Conservation (phyloP, 2,113 vertebrate genomes). For the Lophura nycthemera region DNA sequence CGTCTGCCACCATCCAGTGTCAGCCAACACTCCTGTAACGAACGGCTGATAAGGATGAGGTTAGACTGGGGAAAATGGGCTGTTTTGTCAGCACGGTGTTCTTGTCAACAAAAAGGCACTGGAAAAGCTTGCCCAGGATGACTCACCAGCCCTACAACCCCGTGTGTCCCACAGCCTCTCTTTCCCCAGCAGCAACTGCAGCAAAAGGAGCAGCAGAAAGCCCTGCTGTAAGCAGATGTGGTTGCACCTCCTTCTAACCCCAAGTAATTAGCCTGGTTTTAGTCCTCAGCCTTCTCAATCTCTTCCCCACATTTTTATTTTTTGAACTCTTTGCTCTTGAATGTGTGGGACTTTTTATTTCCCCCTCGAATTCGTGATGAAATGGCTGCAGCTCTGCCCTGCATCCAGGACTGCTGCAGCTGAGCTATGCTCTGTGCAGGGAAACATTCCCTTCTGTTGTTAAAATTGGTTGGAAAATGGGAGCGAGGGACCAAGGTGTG, state of each 20-base stretch:
- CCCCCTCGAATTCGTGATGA: not conserved
- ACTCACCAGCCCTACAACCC: not conserved
- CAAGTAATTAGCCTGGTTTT: not conserved
- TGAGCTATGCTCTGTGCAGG: accelerated
- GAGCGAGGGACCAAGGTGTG: accelerated
- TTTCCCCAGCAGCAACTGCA: not conserved
- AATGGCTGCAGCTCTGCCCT: not conserved
- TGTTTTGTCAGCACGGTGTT: constrained; percentile 51
- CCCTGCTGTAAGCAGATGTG: constrained; percentile 14
- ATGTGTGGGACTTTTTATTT: not conserved
- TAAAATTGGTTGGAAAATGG: not conserved
- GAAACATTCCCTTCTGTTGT: not conserved
- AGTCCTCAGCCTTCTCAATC: not conserved
- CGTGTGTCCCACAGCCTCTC: not conserved
- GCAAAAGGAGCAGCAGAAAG: not conserved
- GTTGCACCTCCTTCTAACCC: not conserved
- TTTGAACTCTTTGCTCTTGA: not conserved
- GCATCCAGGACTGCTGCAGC: accelerated
- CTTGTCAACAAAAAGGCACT: constrained; percentile 3
- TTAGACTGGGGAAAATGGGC: constrained; percentile 30
- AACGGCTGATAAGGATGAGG: constrained; percentile 57
- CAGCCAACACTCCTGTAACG: constrained; percentile 41
- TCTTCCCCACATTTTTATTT: not conserved
- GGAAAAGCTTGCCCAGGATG: not conserved
- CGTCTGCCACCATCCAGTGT: not conserved